phyloP scores from a whole-genome alignment of 2,113 vertebrate species.

The Neodontobutis hainanensis region DNA sequence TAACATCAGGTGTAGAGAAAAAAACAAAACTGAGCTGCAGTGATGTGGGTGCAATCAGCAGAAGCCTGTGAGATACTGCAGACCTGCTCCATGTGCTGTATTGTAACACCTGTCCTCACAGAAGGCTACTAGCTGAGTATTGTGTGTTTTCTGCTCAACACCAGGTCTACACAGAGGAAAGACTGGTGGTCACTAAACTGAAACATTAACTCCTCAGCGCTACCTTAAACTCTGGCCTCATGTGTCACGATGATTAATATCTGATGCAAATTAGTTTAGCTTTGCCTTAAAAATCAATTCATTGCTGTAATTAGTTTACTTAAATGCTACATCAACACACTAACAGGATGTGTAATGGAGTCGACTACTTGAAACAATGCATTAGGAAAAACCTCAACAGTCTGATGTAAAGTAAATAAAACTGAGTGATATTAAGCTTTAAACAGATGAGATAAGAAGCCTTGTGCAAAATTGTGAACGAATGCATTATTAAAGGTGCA shows the following conservation, averaged over 20 bases:
- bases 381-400: not conserved
- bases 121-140: not conserved
- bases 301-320: conserved; percentile 15
- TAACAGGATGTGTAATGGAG: conserved; percentile 10
- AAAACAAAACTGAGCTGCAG: not conserved
- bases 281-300: conserved; percentile 11
- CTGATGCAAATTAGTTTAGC: conserved; percentile 12
- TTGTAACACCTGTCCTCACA: not conserved
- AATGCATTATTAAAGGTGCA: no score
- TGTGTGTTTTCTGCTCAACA: conserved; percentile 4
- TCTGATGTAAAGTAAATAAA: no score
- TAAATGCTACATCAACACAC: conserved; percentile 14
- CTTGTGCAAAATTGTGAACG: no score
- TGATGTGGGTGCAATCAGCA: not conserved
- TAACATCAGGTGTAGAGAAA: not conserved
- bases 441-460: no score
- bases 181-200: not conserved
- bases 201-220: not conserved
- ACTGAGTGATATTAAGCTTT: no score
- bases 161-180: not conserved
- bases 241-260: conserved; percentile 10
- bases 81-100: not conserved
- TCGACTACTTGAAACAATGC: not conserved
- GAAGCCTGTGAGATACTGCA: not conserved
- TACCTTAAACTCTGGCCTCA: conserved; percentile 10